Percentiles rank a stretch among this genome's conserved stretches.
Evolutionary conservation across 2,888 invertebrate genomes (phyloP).

Genomic region (Erebia palarica): DNA sequence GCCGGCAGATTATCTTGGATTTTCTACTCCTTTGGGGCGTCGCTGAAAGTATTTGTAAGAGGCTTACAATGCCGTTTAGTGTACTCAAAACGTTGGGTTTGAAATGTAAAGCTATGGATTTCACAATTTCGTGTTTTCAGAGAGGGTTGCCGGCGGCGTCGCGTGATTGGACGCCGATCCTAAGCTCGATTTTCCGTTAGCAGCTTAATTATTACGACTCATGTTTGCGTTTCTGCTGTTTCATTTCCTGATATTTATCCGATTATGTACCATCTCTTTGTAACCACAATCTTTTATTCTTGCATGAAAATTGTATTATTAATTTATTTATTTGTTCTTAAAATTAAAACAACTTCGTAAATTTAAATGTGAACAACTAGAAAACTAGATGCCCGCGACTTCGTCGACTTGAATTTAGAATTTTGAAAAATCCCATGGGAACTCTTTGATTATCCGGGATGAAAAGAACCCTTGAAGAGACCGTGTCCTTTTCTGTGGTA

Average conservation of each 20-base stretch:
- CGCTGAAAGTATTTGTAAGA: conserved; percentile 58
- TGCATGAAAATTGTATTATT: not conserved
- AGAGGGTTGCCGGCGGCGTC: conserved; percentile 14
- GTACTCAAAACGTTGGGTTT: conserved; percentile 33
- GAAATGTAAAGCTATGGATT: conserved; percentile 33
- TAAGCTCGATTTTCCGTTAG: conserved; percentile 8
- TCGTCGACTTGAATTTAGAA: too few species aligned
- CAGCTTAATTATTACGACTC: conserved; percentile 4
- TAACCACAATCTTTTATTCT: too few species aligned
- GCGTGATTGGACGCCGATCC: conserved; percentile 13
- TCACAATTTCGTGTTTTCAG: conserved; percentile 23
- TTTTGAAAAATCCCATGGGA: too few species aligned
- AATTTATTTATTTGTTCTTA: too few species aligned
- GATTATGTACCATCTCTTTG: not conserved
- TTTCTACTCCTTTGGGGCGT: conserved; percentile 61
- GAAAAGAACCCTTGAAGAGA: too few species aligned
- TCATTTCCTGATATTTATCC: not conserved
- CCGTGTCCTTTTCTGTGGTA: too few species aligned
- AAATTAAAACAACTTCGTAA: too few species aligned
- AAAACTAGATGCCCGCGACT: too few species aligned
- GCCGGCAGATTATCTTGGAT: conserved; percentile 70
- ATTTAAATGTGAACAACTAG: too few species aligned
- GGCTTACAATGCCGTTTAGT: conserved; percentile 59
- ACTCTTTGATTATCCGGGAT: too few species aligned
- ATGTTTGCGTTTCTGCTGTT: conserved; percentile 8